Evolutionary conservation across 2,113 vertebrate genomes (phyloP), one percentile per base, ranked within the genome.

Genomic region (Axis porcinus): DNA sequence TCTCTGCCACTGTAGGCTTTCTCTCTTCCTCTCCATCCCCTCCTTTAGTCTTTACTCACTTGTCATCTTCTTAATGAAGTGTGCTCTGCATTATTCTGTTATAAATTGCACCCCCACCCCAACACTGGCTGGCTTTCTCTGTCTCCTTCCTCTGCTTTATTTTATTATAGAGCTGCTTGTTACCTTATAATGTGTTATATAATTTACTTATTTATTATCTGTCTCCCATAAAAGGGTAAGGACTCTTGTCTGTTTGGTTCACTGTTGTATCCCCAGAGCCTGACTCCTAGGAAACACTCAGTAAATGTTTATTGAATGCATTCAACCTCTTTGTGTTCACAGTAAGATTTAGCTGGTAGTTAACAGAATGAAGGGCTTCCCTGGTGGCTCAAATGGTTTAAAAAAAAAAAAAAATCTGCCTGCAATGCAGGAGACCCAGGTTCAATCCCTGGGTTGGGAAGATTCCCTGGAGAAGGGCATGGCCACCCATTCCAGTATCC

Each of bases 121-220:
- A 36, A 86, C 6, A 6, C 27, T 76, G 60, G 25, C 47, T 86
- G 55, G 86, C 58, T 60, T 89, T 95, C 90, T 58, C 12, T n/a
- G 45, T 96, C 43, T 94, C 47, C 45, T 36, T 64, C 81, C 15
- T 88, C 52, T 82, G 52, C 25, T 92, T 82, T 70, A 43, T 25
- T 67, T 91, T 91, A 36, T 23, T 81, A 17, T 47, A 85, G 5
- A 21, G 47, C 27, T 84, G 36, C 30, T 50, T 70, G 36, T 81
- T 23, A 86, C 52, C 28, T 52, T 52, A 40, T 45, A 55, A 47
- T 30, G 62, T 55, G 25, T 89, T 86, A 52, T 47, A 10, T 82
- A 86, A 47, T 93, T 90, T 93, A 81, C 15, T 92, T 83, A 70
- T 74, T 92, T 93, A 54, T 55, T 78, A 84, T 57, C 79, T 89